These are phyloP conservation scores for Melanotaenia duboulayi DNA, from an alignment of 2,113 vertebrate species.

Conservation along the genomic window DNA sequence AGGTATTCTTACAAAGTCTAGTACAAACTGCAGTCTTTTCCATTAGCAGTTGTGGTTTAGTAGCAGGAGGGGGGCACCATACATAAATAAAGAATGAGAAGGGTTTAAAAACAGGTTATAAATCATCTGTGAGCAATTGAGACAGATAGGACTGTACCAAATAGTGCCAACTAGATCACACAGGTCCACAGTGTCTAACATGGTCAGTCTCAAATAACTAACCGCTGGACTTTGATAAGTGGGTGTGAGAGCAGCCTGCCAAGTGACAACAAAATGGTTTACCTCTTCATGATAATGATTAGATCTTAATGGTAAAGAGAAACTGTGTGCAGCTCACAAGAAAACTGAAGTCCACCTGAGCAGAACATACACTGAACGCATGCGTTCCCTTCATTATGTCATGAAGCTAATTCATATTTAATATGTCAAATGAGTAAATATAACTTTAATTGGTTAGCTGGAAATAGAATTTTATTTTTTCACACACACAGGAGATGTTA, in stretches of 20 bases:
- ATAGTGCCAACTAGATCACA: neutral
- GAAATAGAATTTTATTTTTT: neutral
- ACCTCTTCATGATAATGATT: neutral
- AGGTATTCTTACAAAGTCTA: neutral
- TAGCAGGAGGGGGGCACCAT: neutral
- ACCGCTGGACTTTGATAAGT: constrained; percentile 63
- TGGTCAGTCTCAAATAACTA: neutral
- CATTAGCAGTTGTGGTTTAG: neutral
- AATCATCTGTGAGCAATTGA: neutral
- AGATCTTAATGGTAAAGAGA: neutral
- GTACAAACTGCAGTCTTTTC: neutral
- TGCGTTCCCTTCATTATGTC: too few relatives aligned
- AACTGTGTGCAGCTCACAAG: neutral
- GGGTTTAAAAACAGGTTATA: neutral
- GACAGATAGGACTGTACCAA: neutral
- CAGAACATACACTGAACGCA: neutral
- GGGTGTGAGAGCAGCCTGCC: constrained; percentile 1
- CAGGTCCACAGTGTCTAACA: neutral
- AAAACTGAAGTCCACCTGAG: neutral
- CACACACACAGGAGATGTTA: neutral
- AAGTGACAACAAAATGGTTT: neutral
- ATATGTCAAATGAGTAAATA: too few relatives aligned
- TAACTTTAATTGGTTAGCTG: too few relatives aligned
- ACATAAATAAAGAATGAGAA: neutral
- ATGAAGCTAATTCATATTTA: too few relatives aligned